Percentiles rank a stretch among this genome's conserved stretches.
phyloP scores from a whole-genome alignment of 2,797 vertebrate genomes.

The Nothura maculosa region DNA sequence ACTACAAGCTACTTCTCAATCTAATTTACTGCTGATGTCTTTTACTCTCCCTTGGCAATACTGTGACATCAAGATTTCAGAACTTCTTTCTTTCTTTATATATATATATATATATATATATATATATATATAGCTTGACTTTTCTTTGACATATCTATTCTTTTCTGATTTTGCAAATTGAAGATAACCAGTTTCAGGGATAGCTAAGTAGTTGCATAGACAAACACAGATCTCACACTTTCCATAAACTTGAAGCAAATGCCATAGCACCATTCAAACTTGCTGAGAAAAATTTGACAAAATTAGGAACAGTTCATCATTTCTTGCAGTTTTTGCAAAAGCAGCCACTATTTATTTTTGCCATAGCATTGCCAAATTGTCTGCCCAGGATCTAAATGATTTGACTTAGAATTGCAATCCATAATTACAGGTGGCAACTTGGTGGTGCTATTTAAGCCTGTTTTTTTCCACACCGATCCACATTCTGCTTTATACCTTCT shows the following conservation, averaged over 20 bases:
- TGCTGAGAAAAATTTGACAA: neutral
- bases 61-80: neutral
- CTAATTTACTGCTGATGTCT: neutral
- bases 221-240: neutral
- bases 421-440: neutral
- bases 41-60: neutral
- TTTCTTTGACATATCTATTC: neutral
- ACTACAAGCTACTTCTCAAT: neutral
- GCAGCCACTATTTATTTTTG: neutral
- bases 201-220: neutral
- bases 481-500: neutral
- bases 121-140: fast-evolving
- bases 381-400: neutral
- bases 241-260: neutral
- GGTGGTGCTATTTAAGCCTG: neutral
- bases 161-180: neutral
- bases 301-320: neutral
- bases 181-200: neutral
- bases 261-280: fast-evolving
- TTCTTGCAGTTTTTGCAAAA: neutral
- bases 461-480: neutral
- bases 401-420: neutral
- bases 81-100: neutral
- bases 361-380: neutral
- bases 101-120: neutral